Percentiles rank a stretch among this genome's conserved stretches.
Conservation (phyloP, 1,140 invertebrate species). For the Plectus sambesii region DNA sequence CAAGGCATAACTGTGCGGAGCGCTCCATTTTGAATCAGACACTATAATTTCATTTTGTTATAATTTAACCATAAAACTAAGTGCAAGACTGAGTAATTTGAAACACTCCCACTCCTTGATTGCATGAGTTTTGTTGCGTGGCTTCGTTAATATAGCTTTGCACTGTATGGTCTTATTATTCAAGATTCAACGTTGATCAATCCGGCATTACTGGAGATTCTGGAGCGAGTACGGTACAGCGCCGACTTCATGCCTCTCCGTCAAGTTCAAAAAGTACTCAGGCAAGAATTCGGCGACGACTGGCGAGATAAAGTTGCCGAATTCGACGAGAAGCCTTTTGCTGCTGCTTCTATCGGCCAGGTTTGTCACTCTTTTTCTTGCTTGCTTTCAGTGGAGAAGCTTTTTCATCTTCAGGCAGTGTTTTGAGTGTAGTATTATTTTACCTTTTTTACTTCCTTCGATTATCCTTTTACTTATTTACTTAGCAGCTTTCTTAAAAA, state of each 20-base stretch:
- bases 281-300: constrained; percentile 65
- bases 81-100: background rate
- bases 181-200: constrained; percentile 76
- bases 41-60: no score
- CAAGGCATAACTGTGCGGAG: no score
- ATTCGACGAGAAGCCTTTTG: constrained; percentile 94
- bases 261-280: constrained; percentile 79
- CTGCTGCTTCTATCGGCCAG: constrained; percentile 88
- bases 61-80: constrained; percentile 17
- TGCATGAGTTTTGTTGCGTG: constrained; percentile 5
- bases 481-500: no score
- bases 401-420: no score
- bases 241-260: constrained; percentile 97
- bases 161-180: no score
- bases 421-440: no score
- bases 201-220: constrained; percentile 78
- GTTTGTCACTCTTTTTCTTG: constrained; percentile 48
- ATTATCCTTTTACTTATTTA: no score
- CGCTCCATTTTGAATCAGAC: no score
- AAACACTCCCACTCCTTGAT: background rate
- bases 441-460: no score
- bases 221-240: constrained; percentile 90
- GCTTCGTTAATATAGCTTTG: no score
- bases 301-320: constrained; percentile 64
- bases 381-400: no score